Evolutionary conservation across 2,888 invertebrate species (phyloP), one percentile per base, ranked within the genome.

Genomic region (Micoletzkya japonica): DNA sequence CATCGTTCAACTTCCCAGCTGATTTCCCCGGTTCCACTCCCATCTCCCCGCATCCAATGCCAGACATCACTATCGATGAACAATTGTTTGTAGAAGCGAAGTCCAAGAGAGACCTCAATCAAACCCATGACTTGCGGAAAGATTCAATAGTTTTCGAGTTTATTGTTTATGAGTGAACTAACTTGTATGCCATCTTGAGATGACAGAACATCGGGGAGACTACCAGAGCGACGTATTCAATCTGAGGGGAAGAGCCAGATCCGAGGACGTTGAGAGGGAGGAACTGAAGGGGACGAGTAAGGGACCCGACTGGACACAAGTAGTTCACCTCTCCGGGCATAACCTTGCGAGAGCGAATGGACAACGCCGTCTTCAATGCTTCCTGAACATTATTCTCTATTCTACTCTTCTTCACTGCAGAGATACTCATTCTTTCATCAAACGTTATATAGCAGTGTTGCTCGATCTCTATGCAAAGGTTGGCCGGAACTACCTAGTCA

Each of bases 1-100:
- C 63, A 34, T 63, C 63, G n/a, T 20, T 7, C 50, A 63, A 50
- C 26, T 63, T 63, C 39, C 10, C 49, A 10, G 63, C 6, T 17
- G 63, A 63, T 1, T 32, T 34, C 32, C 6, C 20, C 20, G 63
- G 50, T 50, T 30, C 26, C 30, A 63, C 63, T 14, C 39, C 63
- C 1, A 26, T 30, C 61, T 49, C n/a, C 39, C 61, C 63, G 14
- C 63, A 63, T 50, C 63, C 63, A 26, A 63, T 32, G 20, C 63
- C 63, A 28, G 63, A 50, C n/a, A 63, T 32, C 30, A 50, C 63
- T n/a, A 63, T 34, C 4, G 30, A 4, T 0, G 20, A n/a, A 10
- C 32, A 26, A 30, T 63, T 49, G n/a, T 63, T 63, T 14, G 20
- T 32, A 24, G 50, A 50, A 2, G 63, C 50, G 17, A 63, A 63